Percentiles rank a stretch among this genome's conserved stretches.
Evolutionary conservation across 2,797 vertebrate species (phyloP).

Genomic region (Emys orbicularis): DNA sequence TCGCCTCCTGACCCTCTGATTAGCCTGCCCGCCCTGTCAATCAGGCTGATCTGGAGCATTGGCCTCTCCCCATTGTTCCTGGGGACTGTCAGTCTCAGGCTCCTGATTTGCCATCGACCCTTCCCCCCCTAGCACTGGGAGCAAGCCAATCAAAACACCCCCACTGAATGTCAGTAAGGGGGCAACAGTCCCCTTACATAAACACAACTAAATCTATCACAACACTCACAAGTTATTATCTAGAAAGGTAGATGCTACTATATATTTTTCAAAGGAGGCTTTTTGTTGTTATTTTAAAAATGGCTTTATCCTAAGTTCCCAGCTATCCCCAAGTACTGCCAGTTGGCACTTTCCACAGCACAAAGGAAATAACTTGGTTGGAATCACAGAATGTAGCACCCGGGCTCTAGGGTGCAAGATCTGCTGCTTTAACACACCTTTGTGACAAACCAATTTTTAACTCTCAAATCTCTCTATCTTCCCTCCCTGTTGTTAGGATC

Average conservation of each 20-base stretch:
- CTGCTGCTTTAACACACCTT: neutral
- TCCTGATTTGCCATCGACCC: no score
- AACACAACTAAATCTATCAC: slow-evolving; percentile 54
- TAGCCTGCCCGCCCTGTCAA: no score
- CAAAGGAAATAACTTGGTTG: neutral
- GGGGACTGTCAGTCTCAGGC: no score
- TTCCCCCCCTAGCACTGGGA: no score
- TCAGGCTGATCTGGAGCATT: no score
- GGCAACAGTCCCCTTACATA: no score
- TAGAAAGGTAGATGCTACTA: slow-evolving; percentile 46
- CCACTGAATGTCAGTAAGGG: no score
- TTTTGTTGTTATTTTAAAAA: neutral
- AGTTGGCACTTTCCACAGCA: neutral
- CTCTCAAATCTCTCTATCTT: neutral
- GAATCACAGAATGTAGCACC: neutral
- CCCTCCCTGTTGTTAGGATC: neutral
- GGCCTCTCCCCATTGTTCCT: no score
- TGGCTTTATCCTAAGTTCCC: neutral
- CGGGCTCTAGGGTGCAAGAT: neutral
- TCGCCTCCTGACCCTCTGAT: no score
- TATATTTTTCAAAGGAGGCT: slow-evolving; percentile 33
- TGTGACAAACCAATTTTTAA: neutral
- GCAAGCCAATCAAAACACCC: no score
- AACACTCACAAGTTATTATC: slow-evolving; percentile 13
- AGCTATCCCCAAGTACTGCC: neutral